These are phyloP conservation scores for Drosophila repleta DNA, from an alignment of 1,140 invertebrate genomes.

Conservation along the genomic window DNA sequence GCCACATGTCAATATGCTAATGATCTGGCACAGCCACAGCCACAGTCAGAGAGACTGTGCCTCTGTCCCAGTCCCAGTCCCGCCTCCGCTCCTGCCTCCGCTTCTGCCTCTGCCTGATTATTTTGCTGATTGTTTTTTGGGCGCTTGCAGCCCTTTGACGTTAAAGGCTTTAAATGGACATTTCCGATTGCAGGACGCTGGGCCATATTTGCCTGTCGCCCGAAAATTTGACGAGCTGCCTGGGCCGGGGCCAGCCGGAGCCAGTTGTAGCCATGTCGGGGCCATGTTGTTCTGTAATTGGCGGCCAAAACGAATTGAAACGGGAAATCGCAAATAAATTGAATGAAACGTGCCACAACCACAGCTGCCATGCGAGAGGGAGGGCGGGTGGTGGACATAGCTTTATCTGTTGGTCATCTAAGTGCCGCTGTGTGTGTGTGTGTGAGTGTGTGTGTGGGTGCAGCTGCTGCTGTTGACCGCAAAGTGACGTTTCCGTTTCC, in stretches of 20 bases:
- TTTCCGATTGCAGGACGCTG: slow-evolving; percentile 5
- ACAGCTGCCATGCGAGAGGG: slow-evolving; percentile 8
- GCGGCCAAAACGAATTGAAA: slow-evolving; percentile 79
- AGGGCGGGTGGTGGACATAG: not conserved
- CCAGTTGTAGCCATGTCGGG: slow-evolving; percentile 12
- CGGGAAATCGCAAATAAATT: slow-evolving; percentile 79
- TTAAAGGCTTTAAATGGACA: slow-evolving; percentile 32
- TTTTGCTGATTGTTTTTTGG: slow-evolving; percentile 38
- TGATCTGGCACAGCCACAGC: slow-evolving; percentile 52
- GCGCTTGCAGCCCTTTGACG: not conserved
- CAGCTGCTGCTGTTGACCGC: slow-evolving; percentile 62
- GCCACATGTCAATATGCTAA: slow-evolving; percentile 82
- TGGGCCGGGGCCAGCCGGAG: not conserved
- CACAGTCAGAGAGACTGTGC: not conserved
- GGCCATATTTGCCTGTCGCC: slow-evolving; percentile 4
- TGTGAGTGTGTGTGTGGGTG: slow-evolving; percentile 11
- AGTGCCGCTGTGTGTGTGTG: slow-evolving; percentile 15
- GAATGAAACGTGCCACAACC: slow-evolving; percentile 73
- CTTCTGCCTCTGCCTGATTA: too few relatives aligned
- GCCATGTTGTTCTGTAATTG: slow-evolving; percentile 68
- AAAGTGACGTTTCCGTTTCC: slow-evolving; percentile 72
- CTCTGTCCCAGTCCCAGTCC: not conserved
- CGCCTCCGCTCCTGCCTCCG: too few relatives aligned
- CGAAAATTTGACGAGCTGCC: slow-evolving; percentile 27
- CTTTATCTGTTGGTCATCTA: slow-evolving; percentile 14